Percentiles rank a stretch among this genome's conserved stretches.
Evolutionary conservation across 1,140 invertebrate genomes (phyloP).

Genomic region (Schlechtendalia chinensis): DNA sequence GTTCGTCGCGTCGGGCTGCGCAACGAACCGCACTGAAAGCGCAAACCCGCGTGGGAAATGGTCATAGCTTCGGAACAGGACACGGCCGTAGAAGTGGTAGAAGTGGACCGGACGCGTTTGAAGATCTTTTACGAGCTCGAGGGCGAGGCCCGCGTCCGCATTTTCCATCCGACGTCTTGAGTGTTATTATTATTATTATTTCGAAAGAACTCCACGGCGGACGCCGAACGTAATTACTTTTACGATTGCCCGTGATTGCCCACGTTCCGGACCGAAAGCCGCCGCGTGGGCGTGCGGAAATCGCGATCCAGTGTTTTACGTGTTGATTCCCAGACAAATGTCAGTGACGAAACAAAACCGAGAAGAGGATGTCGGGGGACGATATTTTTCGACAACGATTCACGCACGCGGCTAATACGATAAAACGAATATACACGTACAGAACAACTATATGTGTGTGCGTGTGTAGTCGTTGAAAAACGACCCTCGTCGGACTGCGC

Average conservation of each 20-base stretch:
- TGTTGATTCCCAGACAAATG: too few species aligned
- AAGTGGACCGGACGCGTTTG: constrained; percentile 35
- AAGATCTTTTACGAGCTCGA: constrained; percentile 33
- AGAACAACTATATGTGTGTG: too few species aligned
- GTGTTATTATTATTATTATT: too few species aligned
- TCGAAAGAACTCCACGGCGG: not conserved
- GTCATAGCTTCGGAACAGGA: not conserved
- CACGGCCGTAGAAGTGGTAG: not conserved
- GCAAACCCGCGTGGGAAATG: constrained; percentile 1
- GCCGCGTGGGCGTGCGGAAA: not conserved
- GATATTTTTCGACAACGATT: too few species aligned
- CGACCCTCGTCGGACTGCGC: constrained; percentile 1
- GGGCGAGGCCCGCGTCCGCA: constrained; percentile 17
- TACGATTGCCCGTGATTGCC: not conserved
- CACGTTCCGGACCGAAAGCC: not conserved
- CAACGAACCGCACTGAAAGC: not conserved
- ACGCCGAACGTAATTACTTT: constrained; percentile 20
- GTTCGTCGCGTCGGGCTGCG: not conserved
- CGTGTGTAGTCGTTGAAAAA: constrained; percentile 33
- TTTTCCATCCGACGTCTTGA: not conserved
- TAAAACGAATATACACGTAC: too few species aligned
- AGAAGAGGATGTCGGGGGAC: too few species aligned
- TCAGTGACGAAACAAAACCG: too few species aligned
- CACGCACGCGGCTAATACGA: too few species aligned
- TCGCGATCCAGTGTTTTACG: too few species aligned